A percentile compares a stretch with the other conserved stretches of the same genome.
Evolutionary conservation across 2,113 vertebrate genomes (phyloP).

Genomic region (Notothenia rossii): DNA sequence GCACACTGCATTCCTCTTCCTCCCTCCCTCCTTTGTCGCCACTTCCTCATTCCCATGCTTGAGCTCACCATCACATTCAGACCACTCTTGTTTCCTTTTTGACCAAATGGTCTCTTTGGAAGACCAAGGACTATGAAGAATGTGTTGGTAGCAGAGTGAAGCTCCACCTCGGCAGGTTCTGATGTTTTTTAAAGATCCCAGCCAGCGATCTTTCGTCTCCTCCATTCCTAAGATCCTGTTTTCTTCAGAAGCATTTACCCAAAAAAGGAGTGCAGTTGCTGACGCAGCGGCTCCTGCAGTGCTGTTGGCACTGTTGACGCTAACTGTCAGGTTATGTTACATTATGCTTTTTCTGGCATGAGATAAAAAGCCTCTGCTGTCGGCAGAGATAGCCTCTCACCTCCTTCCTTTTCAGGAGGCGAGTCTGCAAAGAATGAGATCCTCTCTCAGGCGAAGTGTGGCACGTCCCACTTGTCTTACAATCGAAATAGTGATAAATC

Average conservation of each 20-base stretch:
- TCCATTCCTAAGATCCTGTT: slow-evolving; percentile 47
- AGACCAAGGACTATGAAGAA: slow-evolving; percentile 34
- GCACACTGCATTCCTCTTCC: slow-evolving; percentile 70
- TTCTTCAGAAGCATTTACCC: slow-evolving; percentile 43
- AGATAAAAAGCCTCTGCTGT: slow-evolving; percentile 45
- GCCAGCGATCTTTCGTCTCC: slow-evolving; percentile 17
- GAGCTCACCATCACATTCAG: slow-evolving; percentile 40
- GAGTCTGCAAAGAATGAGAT: slow-evolving; percentile 26
- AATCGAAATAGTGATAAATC: slow-evolving; percentile 65
- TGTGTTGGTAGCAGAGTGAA: slow-evolving; percentile 32
- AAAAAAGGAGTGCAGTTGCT: slow-evolving; percentile 32
- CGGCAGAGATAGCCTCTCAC: slow-evolving; percentile 36
- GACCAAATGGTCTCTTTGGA: slow-evolving; percentile 43
- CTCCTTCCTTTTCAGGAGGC: slow-evolving; percentile 1
- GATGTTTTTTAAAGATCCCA: slow-evolving; percentile 30
- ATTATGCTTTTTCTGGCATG: slow-evolving; percentile 45
- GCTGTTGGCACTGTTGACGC: slow-evolving; percentile 42
- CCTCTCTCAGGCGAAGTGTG: slow-evolving; percentile 51
- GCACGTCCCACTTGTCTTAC: slow-evolving; percentile 54
- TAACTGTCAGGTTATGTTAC: slow-evolving; percentile 44
- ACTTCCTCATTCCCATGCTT: slow-evolving; percentile 51
- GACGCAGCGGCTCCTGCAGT: slow-evolving; percentile 39
- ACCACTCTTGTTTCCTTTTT: slow-evolving; percentile 45
- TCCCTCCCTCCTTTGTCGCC: slow-evolving; percentile 57
- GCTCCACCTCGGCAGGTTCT: slow-evolving; percentile 45